These are phyloP conservation scores for Platyrinchus mystaceus DNA, from an alignment of 2,797 vertebrate species.

Conservation along the genomic window DNA sequence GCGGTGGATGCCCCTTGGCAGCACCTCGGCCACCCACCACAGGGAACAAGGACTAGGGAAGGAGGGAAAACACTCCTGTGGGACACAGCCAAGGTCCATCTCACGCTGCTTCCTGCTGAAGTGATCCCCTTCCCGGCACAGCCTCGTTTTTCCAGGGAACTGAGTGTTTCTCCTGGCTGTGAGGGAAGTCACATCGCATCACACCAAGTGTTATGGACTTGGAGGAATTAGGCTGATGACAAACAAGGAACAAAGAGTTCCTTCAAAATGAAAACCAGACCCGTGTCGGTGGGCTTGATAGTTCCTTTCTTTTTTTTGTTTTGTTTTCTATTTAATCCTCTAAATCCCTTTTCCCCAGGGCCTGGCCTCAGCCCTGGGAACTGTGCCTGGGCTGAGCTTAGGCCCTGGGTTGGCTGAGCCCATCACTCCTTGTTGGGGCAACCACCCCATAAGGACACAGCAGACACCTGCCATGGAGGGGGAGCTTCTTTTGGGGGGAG, in stretches of 20 bases:
- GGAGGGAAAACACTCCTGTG: neutral
- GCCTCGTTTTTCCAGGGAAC: accelerated
- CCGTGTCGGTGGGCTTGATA: neutral
- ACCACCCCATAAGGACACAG: neutral
- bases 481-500: accelerated
- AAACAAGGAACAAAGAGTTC: neutral
- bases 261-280: slow-evolving; percentile 13
- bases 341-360: neutral
- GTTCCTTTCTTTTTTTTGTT: neutral
- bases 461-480: accelerated
- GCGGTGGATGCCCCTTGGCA: accelerated
- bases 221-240: neutral
- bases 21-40: accelerated
- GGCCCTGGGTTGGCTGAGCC: neutral
- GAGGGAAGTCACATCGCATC: neutral
- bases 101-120: neutral
- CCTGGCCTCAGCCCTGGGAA: neutral
- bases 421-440: neutral
- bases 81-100: neutral
- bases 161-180: neutral
- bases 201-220: neutral
- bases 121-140: neutral
- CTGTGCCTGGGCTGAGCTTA: neutral
- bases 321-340: neutral
- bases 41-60: accelerated